A percentile compares a stretch with the other conserved stretches of the same genome.
Evolutionary conservation across 1,140 invertebrate species (phyloP).

Genomic region (Sycophaga agraensis): DNA sequence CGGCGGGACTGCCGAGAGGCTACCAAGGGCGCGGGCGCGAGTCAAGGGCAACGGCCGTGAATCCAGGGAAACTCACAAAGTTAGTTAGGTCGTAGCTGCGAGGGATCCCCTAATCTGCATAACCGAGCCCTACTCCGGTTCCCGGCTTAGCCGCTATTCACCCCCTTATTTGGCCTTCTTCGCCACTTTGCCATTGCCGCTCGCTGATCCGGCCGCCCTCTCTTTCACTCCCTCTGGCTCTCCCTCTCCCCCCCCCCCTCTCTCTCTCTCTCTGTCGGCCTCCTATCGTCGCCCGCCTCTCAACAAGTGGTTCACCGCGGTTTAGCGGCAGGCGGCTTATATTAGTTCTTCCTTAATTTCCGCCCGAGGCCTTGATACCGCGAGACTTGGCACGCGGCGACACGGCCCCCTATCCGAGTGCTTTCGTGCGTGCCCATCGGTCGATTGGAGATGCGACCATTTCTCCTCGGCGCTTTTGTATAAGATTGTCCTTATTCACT

Average conservation of each 20-base stretch:
- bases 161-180: constrained; percentile 16
- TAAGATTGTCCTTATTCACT: too few relatives aligned
- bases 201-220: constrained; percentile 11
- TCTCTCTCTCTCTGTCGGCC: constrained; percentile 21
- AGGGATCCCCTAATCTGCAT: constrained; percentile 55
- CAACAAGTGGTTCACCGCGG: constrained; percentile 59
- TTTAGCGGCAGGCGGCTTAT: constrained; percentile 54
- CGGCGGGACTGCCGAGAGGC: too few relatives aligned
- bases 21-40: not conserved
- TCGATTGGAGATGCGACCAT: too few relatives aligned
- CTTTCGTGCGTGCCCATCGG: too few relatives aligned
- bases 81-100: constrained; percentile 48
- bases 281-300: constrained; percentile 40
- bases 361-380: too few relatives aligned
- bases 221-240: constrained; percentile 13
- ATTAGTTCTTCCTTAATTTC: constrained; percentile 59
- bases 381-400: too few relatives aligned
- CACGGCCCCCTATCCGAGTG: too few relatives aligned
- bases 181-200: constrained; percentile 14
- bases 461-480: too few relatives aligned
- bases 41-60: constrained; percentile 26
- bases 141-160: not conserved
- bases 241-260: constrained; percentile 14
- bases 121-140: constrained; percentile 43
- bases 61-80: constrained; percentile 35